Evolutionary conservation across 2,797 vertebrate genomes (phyloP), one percentile per base, ranked within the genome.

Genomic region (Hydrophis major): DNA sequence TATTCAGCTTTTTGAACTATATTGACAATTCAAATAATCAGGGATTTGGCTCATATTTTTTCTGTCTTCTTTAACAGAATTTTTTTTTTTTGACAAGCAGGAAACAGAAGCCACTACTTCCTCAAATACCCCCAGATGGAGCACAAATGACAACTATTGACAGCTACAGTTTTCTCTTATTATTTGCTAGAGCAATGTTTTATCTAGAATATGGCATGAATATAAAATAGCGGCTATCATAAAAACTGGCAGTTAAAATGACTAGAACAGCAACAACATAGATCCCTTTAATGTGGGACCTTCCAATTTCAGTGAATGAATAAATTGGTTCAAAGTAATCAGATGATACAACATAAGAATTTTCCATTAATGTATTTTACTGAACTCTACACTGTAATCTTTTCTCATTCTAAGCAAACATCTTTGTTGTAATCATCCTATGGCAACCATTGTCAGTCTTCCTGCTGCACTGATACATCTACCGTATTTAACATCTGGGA

Each of bases 401-500:
- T n/a, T 6, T 86, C 94, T 89, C 61, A 25, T 56, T 32, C 28
- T 90, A 53, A 90, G 56, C 93, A 87, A 78, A 50, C 53, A 86
- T 50, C 56, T 14, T 88, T 93, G 91, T 92, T 93, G 89, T 55
- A 37, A 27, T 87, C 37, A 94, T 92, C 94, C 95, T 93, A 94
- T 95, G 94, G 95, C 91, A 89, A 69, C 2, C 74, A 95, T 94
- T 88, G 25, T 66, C 66, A 86, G 57, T 93, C 89, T 92, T 90
- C 74, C 74, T 18, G 16, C 66, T 57, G 2, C 57, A 87, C 0
- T 56, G 86, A 92, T 95, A 7, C 42, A 86, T 93, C 94, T 93
- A 5, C 66, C 89, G 87, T 50, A 4, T 1, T 87, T 60, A 93
- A 61, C 93, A 95, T 78, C 94, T 96, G 96, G 96, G 94, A 93